Evolutionary conservation across 2,113 vertebrate genomes (phyloP), one percentile per base, ranked within the genome.

Genomic region (Furnarius figulus): DNA sequence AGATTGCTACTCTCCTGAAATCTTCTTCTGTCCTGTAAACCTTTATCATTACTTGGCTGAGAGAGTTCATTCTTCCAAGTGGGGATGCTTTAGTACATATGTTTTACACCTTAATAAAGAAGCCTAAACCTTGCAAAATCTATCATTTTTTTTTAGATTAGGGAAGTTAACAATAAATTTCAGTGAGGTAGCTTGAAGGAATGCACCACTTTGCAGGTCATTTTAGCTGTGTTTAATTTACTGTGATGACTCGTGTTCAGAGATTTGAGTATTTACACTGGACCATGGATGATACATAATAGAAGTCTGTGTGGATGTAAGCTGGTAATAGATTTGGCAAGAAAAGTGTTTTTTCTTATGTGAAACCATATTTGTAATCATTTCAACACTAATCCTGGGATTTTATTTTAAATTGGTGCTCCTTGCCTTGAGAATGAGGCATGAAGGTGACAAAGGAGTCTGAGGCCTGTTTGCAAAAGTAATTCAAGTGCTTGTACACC

Each of bases 191-290:
- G 16, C n/a, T 92, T 56, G 72, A 68, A 68, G 73, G 73, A 91
- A 73, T 53, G 37, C 16, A 44, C 19, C 28, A 35, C 44, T 81
- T 91, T 53, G 11, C 46, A 71, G 71, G 62, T 85, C 23, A 39
- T 73, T 95, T 82, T 82, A 70, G 50, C 12, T 19, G 35, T 68
- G 28, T 70, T 95, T 87, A 50, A 73, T 95, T 95, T 93, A 42
- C 39, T 88, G 63, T 71, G 78, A 50, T 88, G 67, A 44, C 49
- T 77, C 2, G 10, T 42, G 46, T 70, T 87, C 53, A 76, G 91
- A 95, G 62, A 72, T 85, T 65, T 92, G 72, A 47, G 39, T 92
- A 74, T 86, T 96, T 95, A 87, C 65, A 37, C 80, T 85, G 89
- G 40, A 93, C 50, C 91, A 74, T 7, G 63, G 85, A 58, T 83